Conservation (phyloP, 2,113 vertebrate species). For the Acanthochromis polyacanthus region DNA sequence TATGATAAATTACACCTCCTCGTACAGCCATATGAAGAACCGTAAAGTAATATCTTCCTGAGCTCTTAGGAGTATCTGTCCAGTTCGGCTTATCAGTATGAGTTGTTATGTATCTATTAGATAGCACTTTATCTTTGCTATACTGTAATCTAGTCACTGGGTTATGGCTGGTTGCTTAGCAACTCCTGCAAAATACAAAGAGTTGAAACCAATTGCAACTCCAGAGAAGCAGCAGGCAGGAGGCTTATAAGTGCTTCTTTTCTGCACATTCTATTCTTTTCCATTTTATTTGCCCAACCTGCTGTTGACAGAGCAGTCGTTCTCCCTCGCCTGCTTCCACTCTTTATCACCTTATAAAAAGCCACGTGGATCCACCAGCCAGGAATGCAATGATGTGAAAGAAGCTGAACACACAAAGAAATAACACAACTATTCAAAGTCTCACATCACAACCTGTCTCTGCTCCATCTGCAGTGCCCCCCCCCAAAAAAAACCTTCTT, state of each 20-base stretch:
- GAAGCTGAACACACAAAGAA: slow-evolving; percentile 37
- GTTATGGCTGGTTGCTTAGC: slow-evolving; percentile 72
- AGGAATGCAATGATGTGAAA: slow-evolving; percentile 62
- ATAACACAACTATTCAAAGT: slow-evolving; percentile 41
- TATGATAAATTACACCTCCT: slow-evolving; percentile 1
- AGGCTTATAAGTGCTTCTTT: slow-evolving; percentile 44
- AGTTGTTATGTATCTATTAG: slow-evolving; percentile 55
- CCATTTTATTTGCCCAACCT: slow-evolving; percentile 53
- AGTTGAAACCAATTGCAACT: slow-evolving; percentile 41
- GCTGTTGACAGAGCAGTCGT: slow-evolving; percentile 45
- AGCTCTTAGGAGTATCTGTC: slow-evolving; percentile 21
- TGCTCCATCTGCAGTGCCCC: slow-evolving; percentile 13
- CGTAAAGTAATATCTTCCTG: slow-evolving; percentile 19
- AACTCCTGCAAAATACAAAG: slow-evolving; percentile 73
- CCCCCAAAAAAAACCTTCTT: background rate
- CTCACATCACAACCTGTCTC: slow-evolving; percentile 1
- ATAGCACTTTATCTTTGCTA: slow-evolving; percentile 58
- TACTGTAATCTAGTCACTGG: slow-evolving; percentile 53
- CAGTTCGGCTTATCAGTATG: slow-evolving; percentile 52
- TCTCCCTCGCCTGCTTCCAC: slow-evolving; percentile 41
- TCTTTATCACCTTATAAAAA: slow-evolving; percentile 69
- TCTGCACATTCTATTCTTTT: slow-evolving; percentile 49
- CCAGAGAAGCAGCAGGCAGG: slow-evolving; percentile 36
- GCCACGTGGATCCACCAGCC: slow-evolving; percentile 62
- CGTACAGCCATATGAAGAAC: slow-evolving; percentile 14